phyloP scores from a whole-genome alignment of 2,113 vertebrate species.

The Mohoua ochrocephala region DNA sequence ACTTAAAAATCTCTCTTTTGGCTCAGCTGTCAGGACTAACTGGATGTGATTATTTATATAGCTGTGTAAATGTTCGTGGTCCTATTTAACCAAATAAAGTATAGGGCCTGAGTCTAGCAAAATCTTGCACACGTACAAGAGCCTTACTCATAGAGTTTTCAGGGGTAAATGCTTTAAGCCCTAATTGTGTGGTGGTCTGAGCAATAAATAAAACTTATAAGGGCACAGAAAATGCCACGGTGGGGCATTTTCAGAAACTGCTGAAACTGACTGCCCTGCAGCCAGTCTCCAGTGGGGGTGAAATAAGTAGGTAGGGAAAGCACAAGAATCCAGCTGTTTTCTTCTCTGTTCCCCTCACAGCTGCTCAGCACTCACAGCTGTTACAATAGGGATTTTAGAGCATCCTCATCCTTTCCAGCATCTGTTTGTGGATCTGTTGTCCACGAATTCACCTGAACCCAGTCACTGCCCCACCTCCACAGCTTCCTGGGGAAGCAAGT shows the following conservation, averaged over 20 bases:
- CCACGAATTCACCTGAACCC: neutral
- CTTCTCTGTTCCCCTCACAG: neutral
- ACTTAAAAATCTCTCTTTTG: slow-evolving; percentile 1
- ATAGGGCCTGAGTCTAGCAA: neutral
- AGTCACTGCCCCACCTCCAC: neutral
- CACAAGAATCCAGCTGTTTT: neutral
- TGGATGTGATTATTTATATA: slow-evolving; percentile 27
- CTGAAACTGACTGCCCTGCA: too few species aligned
- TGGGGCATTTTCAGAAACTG: too few species aligned
- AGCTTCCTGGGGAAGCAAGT: neutral
- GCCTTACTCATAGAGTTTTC: neutral
- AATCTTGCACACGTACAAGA: neutral
- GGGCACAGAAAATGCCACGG: neutral
- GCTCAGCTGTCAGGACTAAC: neutral
- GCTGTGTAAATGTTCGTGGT: neutral
- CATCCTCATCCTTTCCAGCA: neutral
- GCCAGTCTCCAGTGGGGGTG: neutral
- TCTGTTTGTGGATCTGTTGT: neutral
- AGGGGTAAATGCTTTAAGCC: neutral
- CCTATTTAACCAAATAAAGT: slow-evolving; percentile 37
- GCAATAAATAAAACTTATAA: neutral
- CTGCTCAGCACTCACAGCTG: neutral
- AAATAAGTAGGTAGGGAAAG: neutral
- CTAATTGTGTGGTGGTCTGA: neutral
- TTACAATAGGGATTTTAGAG: neutral